Evolutionary conservation across 2,797 vertebrate genomes (phyloP).

Genomic region (Lagocephalus sceleratus): DNA sequence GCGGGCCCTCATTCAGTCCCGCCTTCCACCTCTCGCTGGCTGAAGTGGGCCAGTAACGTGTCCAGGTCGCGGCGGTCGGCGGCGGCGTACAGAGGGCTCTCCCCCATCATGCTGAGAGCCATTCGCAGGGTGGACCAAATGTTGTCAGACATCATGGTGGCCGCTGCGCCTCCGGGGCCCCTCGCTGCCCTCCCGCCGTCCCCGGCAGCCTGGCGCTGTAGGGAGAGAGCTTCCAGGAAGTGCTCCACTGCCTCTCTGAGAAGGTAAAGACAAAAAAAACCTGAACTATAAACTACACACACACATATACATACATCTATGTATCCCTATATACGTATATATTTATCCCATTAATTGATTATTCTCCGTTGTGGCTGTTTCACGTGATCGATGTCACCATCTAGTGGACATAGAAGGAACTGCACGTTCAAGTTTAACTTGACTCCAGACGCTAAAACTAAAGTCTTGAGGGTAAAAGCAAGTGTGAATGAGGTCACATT

Average conservation of each 20-base stretch:
- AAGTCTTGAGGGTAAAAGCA: no score
- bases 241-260: conserved; percentile 90
- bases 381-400: conserved; percentile 11
- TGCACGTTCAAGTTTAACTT: neutral
- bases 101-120: conserved; percentile 98
- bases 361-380: neutral
- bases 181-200: conserved; percentile 73
- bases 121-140: conserved; percentile 98
- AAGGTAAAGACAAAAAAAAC: conserved; percentile 5
- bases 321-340: no score
- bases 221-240: conserved; percentile 93
- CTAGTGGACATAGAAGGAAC: conserved; percentile 19
- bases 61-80: conserved; percentile 89
- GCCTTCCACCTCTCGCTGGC: conserved; percentile 85
- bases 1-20: conserved; percentile 70
- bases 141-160: conserved; percentile 93
- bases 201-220: conserved; percentile 82
- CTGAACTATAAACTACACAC: neutral
- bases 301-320: no score
- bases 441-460: no score
- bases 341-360: no score
- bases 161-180: conserved; percentile 82
- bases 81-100: conserved; percentile 88
- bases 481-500: no score
- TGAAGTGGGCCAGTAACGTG: conserved; percentile 85